Percentiles rank a stretch among this genome's conserved stretches.
phyloP scores from a whole-genome alignment of 2,113 vertebrate genomes.

The Myodes glareolus region DNA sequence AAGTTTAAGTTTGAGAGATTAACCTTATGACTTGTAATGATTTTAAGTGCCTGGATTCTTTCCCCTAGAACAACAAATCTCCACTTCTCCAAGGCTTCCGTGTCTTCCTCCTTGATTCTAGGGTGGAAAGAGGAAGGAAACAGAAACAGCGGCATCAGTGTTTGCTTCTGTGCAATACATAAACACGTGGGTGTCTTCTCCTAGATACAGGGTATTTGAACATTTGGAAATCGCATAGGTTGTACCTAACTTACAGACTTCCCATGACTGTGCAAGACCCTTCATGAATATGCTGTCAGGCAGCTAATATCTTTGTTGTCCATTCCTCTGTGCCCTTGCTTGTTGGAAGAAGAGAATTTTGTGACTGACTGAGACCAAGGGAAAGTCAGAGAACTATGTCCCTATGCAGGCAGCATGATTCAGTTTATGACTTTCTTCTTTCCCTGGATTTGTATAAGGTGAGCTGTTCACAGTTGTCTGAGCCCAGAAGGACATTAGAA shows the following conservation, averaged over 20 bases:
- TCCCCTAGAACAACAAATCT: not conserved
- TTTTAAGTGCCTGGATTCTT: not conserved
- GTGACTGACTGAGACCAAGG: slow-evolving; percentile 39
- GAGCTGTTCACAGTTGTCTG: slow-evolving; percentile 32
- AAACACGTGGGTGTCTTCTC: not conserved
- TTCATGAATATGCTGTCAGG: slow-evolving; percentile 55
- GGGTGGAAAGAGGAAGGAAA: not conserved
- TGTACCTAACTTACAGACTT: not conserved
- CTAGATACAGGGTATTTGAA: not conserved
- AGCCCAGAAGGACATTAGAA: slow-evolving; percentile 44
- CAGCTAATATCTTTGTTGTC: slow-evolving; percentile 38
- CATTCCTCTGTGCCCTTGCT: slow-evolving; percentile 48
- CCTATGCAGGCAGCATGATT: slow-evolving; percentile 49
- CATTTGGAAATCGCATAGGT: slow-evolving; percentile 15
- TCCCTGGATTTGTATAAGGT: slow-evolving; percentile 15
- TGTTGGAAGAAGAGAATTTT: slow-evolving; percentile 50
- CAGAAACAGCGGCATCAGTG: not conserved
- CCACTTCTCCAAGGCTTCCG: not conserved
- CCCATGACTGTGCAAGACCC: not conserved
- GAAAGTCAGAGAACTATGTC: slow-evolving; percentile 26
- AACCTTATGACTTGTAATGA: not conserved
- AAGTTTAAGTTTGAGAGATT: not conserved
- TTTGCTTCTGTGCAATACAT: not conserved
- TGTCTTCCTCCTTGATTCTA: not conserved
- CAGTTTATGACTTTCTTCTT: slow-evolving; percentile 68